These are phyloP conservation scores for Troilus luridus DNA, from an alignment of 2,888 invertebrate genomes.

Conservation along the genomic window DNA sequence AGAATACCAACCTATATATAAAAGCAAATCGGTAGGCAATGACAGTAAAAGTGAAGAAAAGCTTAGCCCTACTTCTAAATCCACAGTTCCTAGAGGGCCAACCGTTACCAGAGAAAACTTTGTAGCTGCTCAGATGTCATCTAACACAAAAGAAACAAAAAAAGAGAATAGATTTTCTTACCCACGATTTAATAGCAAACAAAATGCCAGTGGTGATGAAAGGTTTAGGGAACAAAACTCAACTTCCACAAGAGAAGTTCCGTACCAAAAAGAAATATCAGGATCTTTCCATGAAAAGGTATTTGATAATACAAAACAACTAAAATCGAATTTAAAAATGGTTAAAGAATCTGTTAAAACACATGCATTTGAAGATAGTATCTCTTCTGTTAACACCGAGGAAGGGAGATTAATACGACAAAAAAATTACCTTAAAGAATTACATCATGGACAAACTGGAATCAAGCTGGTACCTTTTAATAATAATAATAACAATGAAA, in stretches of 20 bases:
- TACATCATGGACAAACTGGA: background rate
- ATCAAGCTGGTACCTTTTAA: background rate
- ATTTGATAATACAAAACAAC: conserved; percentile 1
- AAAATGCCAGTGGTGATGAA: background rate
- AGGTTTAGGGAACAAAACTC: background rate
- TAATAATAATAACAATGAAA: conserved; percentile 43
- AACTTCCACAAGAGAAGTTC: background rate
- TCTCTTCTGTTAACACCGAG: background rate
- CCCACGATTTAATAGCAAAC: background rate
- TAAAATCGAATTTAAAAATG: conserved; percentile 30
- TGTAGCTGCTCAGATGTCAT: background rate
- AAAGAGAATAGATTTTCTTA: conserved; percentile 51
- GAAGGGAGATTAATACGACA: background rate
- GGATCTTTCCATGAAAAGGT: conserved; percentile 3
- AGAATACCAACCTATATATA: conserved; percentile 14
- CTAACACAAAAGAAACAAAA: background rate
- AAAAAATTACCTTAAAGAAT: conserved; percentile 22
- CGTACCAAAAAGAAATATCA: background rate
- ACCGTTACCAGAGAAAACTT: background rate
- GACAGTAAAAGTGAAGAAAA: background rate
- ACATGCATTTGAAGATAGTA: background rate
- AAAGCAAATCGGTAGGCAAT: background rate
- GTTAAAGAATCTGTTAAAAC: background rate
- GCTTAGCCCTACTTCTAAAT: background rate
- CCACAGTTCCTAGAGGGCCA: background rate